Percentiles rank a stretch among this genome's conserved stretches.
Evolutionary conservation across 2,888 invertebrate genomes (phyloP).

Genomic region (Papilio gigon): DNA sequence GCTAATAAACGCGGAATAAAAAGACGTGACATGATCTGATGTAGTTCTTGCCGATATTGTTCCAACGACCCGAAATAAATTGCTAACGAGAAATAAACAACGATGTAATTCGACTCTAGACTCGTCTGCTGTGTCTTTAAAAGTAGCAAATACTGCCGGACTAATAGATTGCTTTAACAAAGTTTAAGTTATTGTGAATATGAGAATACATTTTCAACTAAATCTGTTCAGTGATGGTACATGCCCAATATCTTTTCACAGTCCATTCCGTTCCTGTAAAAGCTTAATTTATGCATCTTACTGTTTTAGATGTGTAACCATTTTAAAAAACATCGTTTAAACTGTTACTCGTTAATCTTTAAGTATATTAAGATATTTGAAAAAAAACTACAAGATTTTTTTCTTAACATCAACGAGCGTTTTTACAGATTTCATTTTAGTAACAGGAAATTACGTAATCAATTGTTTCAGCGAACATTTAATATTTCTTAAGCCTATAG

Average conservation of each 20-base stretch:
- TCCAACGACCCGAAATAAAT: slow-evolving; percentile 33
- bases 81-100: background rate
- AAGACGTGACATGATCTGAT: slow-evolving; percentile 59
- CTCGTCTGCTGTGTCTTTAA: background rate
- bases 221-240: background rate
- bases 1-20: slow-evolving; percentile 59
- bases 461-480: slow-evolving; percentile 8
- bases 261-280: no score
- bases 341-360: no score
- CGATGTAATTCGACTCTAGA: background rate
- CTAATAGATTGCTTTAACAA: no score
- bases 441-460: slow-evolving; percentile 5
- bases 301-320: no score
- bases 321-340: no score
- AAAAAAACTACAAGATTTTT: background rate
- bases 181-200: no score
- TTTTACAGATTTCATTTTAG: background rate
- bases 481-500: background rate
- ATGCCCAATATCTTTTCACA: background rate
- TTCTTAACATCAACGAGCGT: background rate
- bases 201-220: no score
- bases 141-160: no score
- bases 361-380: background rate
- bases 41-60: slow-evolving; percentile 39
- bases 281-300: no score